Evolutionary conservation across 2,888 invertebrate genomes (phyloP).

Genomic region (Drosophila nigritarsus): DNA sequence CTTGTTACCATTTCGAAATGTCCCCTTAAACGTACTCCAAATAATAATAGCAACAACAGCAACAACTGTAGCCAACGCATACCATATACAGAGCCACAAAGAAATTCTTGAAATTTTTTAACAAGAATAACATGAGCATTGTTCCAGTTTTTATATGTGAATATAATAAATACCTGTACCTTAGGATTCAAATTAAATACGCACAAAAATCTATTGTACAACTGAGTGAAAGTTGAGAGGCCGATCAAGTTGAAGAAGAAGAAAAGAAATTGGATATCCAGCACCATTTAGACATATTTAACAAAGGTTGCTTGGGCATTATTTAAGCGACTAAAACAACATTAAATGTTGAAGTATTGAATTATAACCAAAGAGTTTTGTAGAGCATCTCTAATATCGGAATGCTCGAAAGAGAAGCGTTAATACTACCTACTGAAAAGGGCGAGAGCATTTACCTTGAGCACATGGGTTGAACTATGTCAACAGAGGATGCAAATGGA

Average conservation of each 20-base stretch:
- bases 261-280: conserved; percentile 29
- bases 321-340: conserved; percentile 23
- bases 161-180: conserved; percentile 50
- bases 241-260: conserved; percentile 18
- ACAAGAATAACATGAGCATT: conserved; percentile 60
- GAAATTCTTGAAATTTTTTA: conserved; percentile 61
- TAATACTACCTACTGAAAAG: conserved; percentile 22
- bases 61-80: conserved; percentile 61
- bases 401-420: conserved; percentile 27
- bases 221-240: conserved; percentile 28
- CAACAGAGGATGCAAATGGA: conserved; percentile 52
- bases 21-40: conserved; percentile 33
- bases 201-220: conserved; percentile 72
- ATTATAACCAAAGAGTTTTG: conserved; percentile 30
- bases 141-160: conserved; percentile 70
- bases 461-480: conserved; percentile 47
- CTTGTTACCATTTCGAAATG: conserved; percentile 5
- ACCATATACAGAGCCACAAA: conserved; percentile 40
- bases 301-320: conserved; percentile 35
- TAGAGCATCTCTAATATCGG: conserved; percentile 19
- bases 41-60: conserved; percentile 34
- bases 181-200: conserved; percentile 67
- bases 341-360: conserved; percentile 50
- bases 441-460: conserved; percentile 35
- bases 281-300: conserved; percentile 33